Evolutionary conservation across 2,113 vertebrate genomes (phyloP).

Genomic region (Sphaerodactylus townsendi): DNA sequence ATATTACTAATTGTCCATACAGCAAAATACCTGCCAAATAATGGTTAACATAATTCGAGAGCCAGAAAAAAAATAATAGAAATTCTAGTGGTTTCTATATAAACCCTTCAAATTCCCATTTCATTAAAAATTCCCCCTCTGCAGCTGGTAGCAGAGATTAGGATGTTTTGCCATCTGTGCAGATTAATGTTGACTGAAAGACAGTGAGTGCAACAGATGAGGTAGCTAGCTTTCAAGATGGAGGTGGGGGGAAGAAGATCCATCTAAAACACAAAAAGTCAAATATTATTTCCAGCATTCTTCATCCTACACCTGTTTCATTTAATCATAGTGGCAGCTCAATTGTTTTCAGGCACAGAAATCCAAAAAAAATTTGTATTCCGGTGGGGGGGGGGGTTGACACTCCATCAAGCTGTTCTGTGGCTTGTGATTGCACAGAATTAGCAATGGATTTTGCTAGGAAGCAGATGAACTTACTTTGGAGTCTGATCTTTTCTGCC

Average conservation of each 20-base stretch:
- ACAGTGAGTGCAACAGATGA: conserved; percentile 67
- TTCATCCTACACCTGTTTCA: conserved; percentile 68
- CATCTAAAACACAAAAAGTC: conserved; percentile 60
- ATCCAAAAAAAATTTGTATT: conserved; percentile 24
- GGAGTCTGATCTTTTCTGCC: conserved; percentile 13
- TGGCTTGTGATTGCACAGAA: conserved; percentile 23
- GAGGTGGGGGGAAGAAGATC: conserved; percentile 9
- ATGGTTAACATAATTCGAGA: conserved; percentile 68
- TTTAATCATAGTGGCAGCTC: conserved; percentile 51
- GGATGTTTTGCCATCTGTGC: conserved; percentile 80
- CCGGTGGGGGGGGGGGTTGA: neutral
- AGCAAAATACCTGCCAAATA: conserved; percentile 54
- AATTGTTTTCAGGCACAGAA: conserved; percentile 57
- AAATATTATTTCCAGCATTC: conserved; percentile 59
- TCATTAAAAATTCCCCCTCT: conserved; percentile 81
- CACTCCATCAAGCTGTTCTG: conserved; percentile 25
- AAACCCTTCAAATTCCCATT: conserved; percentile 81
- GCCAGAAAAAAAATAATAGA: conserved; percentile 63
- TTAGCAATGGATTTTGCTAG: conserved; percentile 24
- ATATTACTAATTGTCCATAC: conserved; percentile 28
- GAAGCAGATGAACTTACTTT: conserved; percentile 14
- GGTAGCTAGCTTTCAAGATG: conserved; percentile 65
- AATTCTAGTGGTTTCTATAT: conserved; percentile 74
- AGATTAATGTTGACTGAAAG: conserved; percentile 81
- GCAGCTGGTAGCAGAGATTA: conserved; percentile 83